Conservation (phyloP, 92 coral and sea anemone genomes). For the Palythoa grandiflora region DNA sequence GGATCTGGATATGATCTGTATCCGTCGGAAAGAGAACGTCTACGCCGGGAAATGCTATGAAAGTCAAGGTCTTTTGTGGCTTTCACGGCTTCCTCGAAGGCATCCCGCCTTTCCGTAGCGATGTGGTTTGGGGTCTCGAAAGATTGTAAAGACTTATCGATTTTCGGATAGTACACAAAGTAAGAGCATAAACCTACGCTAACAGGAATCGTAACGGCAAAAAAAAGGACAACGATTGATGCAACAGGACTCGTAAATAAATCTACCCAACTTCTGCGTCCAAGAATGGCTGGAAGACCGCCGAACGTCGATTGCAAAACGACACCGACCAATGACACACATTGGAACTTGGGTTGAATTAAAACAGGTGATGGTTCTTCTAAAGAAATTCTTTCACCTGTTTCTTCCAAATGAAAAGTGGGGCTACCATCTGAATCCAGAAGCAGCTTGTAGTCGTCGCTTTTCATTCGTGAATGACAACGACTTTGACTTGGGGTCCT, state of each 20-base stretch:
- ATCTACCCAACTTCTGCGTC: constrained; percentile 14
- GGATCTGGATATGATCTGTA: constrained; percentile 17
- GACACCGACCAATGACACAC: constrained; percentile 20
- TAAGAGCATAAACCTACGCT: constrained; percentile 48
- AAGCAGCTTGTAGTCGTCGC: constrained; percentile 80
- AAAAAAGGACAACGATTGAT: constrained; percentile 43
- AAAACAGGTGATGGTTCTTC: constrained; percentile 52
- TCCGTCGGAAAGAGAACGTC: constrained; percentile 1
- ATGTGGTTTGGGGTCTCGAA: constrained; percentile 84
- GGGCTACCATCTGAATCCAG: constrained; percentile 33
- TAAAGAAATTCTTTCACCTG: background rate
- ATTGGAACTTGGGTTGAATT: constrained; percentile 72
- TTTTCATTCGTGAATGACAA: constrained; percentile 79
- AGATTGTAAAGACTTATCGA: constrained; percentile 82
- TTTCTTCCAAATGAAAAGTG: constrained; percentile 50
- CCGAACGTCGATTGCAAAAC: background rate
- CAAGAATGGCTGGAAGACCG: background rate
- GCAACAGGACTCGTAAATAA: constrained; percentile 43
- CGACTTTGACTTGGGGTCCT: constrained; percentile 47
- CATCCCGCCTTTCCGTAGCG: constrained; percentile 68
- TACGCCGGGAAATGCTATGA: background rate
- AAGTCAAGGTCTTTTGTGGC: constrained; percentile 30
- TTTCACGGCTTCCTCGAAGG: constrained; percentile 60
- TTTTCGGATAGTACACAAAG: constrained; percentile 13
- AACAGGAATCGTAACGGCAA: constrained; percentile 58